A percentile compares a stretch with the other conserved stretches of the same genome.
phyloP scores from a whole-genome alignment of 2,113 vertebrate species.

The Lagopus muta region DNA sequence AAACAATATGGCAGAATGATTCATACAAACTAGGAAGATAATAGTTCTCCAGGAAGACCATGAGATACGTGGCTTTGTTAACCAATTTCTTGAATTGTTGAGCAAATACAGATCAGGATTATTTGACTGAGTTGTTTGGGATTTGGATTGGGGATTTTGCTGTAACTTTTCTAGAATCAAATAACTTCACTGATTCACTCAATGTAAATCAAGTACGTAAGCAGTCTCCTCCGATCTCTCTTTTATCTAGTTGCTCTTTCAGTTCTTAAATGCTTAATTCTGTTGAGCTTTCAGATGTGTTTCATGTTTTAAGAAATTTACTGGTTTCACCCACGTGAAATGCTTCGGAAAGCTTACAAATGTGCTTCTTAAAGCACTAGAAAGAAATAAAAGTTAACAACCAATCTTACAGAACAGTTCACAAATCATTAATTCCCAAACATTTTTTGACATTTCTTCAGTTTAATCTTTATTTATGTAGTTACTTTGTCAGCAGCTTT shows the following conservation, averaged over 20 bases:
- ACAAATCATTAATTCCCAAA: fast-evolving
- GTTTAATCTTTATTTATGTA: not conserved
- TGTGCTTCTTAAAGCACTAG: not conserved
- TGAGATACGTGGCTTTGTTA: not conserved
- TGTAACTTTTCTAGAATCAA: not conserved
- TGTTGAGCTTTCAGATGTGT: not conserved
- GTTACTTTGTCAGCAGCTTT: not conserved
- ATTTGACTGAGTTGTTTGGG: not conserved
- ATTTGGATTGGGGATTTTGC: not conserved
- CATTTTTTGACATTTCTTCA: not conserved
- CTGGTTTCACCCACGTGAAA: no score
- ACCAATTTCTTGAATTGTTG: not conserved
- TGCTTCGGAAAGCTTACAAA: no score
- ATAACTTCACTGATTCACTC: not conserved
- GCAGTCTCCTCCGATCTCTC: no score
- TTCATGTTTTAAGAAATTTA: not conserved
- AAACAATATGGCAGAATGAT: not conserved
- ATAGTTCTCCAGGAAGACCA: not conserved
- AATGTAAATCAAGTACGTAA: not conserved
- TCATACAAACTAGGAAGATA: not conserved
- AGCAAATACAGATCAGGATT: not conserved
- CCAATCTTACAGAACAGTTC: not conserved
- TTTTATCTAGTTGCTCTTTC: not conserved
- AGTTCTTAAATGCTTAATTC: not conserved
- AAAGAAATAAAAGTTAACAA: not conserved